These are phyloP conservation scores for Elgaria multicarinata DNA, from an alignment of 2,113 vertebrate genomes.

Conservation along the genomic window DNA sequence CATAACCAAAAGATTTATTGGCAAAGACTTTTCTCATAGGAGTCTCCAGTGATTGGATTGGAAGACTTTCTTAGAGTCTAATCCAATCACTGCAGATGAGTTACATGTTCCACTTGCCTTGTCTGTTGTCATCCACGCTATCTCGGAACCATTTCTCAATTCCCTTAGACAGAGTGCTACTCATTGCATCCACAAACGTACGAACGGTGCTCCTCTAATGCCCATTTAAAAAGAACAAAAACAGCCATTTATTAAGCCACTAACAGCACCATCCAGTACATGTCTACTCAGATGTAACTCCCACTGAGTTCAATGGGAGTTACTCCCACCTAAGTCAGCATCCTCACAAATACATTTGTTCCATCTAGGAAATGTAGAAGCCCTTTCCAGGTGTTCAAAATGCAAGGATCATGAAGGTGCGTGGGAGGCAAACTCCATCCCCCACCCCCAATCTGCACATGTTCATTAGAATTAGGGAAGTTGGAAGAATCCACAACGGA, in stretches of 20 bases:
- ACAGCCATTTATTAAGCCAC: neutral
- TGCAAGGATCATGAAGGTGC: neutral
- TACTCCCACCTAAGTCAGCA: neutral
- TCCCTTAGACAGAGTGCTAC: neutral
- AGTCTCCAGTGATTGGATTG: neutral
- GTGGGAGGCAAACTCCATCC: neutral
- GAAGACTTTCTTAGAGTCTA: neutral
- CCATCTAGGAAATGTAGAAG: neutral
- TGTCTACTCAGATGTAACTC: neutral
- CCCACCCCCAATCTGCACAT: too few species aligned
- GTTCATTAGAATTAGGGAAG: neutral
- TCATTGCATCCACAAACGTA: neutral
- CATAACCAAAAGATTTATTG: conserved; percentile 24
- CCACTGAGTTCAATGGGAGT: neutral
- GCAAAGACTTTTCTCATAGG: conserved; percentile 16
- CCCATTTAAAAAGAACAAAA: neutral
- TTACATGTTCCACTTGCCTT: conserved; percentile 18
- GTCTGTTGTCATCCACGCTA: neutral
- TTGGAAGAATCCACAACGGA: too few species aligned
- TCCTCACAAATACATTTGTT: neutral
- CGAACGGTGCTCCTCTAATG: neutral
- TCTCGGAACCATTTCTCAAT: conserved; percentile 10
- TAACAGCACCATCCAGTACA: neutral
- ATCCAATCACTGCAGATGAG: conserved; percentile 3
- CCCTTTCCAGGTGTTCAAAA: neutral